Percentiles rank a stretch among this genome's conserved stretches.
These are phyloP conservation scores for Nomada fabriciana DNA, from an alignment of 2,888 invertebrate species.

Conservation along the genomic window DNA sequence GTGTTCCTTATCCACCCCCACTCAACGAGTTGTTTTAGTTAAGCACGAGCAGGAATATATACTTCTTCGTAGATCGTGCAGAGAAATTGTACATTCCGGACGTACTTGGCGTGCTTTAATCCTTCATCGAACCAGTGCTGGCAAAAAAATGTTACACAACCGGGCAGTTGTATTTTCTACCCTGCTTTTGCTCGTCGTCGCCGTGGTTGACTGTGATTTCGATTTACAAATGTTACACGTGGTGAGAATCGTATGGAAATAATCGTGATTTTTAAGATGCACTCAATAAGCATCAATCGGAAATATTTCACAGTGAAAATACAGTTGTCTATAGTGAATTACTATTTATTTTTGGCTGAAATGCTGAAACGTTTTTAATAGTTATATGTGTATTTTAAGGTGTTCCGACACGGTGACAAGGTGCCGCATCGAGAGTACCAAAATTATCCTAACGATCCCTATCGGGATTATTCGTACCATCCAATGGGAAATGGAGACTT, in stretches of 20 bases:
- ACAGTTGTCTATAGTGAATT: not conserved
- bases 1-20: slow-evolving; percentile 76
- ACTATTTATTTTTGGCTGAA: too few relatives aligned
- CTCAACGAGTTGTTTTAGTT: slow-evolving; percentile 67
- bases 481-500: slow-evolving; percentile 86
- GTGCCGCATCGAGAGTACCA: slow-evolving; percentile 86
- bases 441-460: slow-evolving; percentile 85
- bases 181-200: slow-evolving; percentile 9
- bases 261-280: not conserved
- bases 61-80: slow-evolving; percentile 71
- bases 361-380: slow-evolving; percentile 3
- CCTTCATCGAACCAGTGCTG: not conserved
- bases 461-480: slow-evolving; percentile 84
- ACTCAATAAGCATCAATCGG: not conserved
- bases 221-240: slow-evolving; percentile 79
- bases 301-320: slow-evolving; percentile 2
- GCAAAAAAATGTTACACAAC: slow-evolving; percentile 39
- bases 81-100: slow-evolving; percentile 72
- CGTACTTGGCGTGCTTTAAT: slow-evolving; percentile 53
- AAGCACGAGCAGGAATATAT: slow-evolving; percentile 70
- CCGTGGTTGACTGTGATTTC: slow-evolving; percentile 53
- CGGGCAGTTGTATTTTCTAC: not conserved
- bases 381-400: slow-evolving; percentile 77
- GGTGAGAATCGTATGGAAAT: slow-evolving; percentile 60
- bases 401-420: slow-evolving; percentile 87